Evolutionary conservation across 2,113 vertebrate species (phyloP), one percentile per base, ranked within the genome.

Genomic region (Phylloscopus whistleri): DNA sequence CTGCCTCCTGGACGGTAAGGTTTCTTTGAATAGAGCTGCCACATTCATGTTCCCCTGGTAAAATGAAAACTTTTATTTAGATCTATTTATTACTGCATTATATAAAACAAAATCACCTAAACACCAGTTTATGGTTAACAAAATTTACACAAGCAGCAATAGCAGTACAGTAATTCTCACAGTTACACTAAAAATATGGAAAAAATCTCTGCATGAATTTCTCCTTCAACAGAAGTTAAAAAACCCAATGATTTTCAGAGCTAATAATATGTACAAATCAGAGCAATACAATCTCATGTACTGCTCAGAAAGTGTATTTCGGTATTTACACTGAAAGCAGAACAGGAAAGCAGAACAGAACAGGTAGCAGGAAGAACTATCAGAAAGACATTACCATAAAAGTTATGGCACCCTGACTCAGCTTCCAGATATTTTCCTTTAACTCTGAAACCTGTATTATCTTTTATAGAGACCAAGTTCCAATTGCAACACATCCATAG

Each of bases 21-120:
- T 98, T 99, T 97, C 99, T 98, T 68, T 98, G 97, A 94, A 96
- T 78, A 95, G 98, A 98, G 95, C 98, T 98, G 89, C 98, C 99
- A 97, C 99, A 99, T 97, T 99, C 99, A 96, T 99, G 98, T 93
- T 99, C 98, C 81, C 99, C 99, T 99, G 80, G 62, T 87, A 98
- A 96, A 96, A 98, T 79, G 12, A 94, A 94, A 75, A 73, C 7
- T 49, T 89, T 41, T 73, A 91, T 69, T 87, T 91, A 74, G 0
- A 85, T 90, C 21, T 76, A 46, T 26, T 84, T 74, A 86, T 68
- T 56, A 87, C 24, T 62, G 27, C 33, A 77, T 85, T 44, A 63
- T 37, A 51, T 55, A 67, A 87, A 93, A 77, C 16, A 92, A 84
- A 85, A 55, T 27, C 21, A 76, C 13, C 39, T 43, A 79, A 87